These are phyloP conservation scores for Enteromius viviparus DNA, from an alignment of 2,797 vertebrate species.

Conservation along the genomic window DNA sequence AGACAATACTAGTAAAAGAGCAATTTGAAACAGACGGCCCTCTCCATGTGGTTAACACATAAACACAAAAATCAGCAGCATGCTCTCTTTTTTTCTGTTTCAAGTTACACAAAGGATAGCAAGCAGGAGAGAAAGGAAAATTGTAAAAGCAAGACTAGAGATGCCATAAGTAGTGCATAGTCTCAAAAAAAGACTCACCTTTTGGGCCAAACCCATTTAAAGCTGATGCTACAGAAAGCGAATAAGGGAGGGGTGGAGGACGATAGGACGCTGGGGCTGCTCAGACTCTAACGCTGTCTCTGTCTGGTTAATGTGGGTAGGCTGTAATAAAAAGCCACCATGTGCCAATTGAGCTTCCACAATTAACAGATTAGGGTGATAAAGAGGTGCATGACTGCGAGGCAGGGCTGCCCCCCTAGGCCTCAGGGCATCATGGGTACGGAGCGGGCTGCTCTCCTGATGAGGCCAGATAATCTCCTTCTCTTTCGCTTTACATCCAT, in stretches of 20 bases:
- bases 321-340: slow-evolving; percentile 88
- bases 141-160: slow-evolving; percentile 66
- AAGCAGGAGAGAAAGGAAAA: slow-evolving; percentile 47
- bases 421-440: slow-evolving; percentile 72
- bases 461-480: slow-evolving; percentile 85
- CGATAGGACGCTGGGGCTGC: slow-evolving; percentile 68
- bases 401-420: slow-evolving; percentile 78
- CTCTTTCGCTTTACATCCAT: slow-evolving; percentile 62
- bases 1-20: slow-evolving; percentile 30
- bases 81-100: slow-evolving; percentile 26
- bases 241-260: slow-evolving; percentile 40
- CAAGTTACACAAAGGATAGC: slow-evolving; percentile 49
- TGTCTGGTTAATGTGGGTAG: slow-evolving; percentile 79
- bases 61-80: slow-evolving; percentile 33
- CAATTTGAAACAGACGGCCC: slow-evolving; percentile 35
- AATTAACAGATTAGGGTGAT: slow-evolving; percentile 94
- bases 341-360: slow-evolving; percentile 87
- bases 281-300: slow-evolving; percentile 82
- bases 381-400: slow-evolving; percentile 79
- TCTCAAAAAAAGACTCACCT: slow-evolving; percentile 47
- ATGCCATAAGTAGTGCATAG: slow-evolving; percentile 67
- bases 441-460: slow-evolving; percentile 74
- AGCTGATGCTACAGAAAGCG: slow-evolving; percentile 44
- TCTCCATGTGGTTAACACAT: slow-evolving; percentile 39
- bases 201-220: slow-evolving; percentile 53